These are phyloP conservation scores for Tribolium madens DNA, from an alignment of 1,140 invertebrate genomes.

Conservation along the genomic window DNA sequence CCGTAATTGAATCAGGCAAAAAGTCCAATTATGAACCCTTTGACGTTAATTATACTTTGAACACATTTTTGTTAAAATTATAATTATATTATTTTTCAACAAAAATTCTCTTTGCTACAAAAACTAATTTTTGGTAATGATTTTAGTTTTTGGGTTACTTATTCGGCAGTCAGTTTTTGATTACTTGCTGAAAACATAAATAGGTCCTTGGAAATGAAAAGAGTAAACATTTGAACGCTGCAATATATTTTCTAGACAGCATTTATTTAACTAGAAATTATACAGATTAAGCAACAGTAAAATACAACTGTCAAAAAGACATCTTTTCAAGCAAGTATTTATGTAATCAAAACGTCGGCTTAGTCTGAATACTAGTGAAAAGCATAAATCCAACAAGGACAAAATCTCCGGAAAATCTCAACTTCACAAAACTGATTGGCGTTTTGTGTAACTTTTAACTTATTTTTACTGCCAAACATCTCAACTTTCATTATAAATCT, in stretches of 20 bases:
- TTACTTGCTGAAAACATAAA: neutral
- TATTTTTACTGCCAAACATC: constrained; percentile 24
- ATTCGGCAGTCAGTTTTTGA: neutral
- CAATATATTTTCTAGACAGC: neutral
- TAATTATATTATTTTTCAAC: neutral
- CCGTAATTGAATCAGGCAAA: constrained; percentile 1
- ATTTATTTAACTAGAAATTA: neutral
- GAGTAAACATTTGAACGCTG: neutral
- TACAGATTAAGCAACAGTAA: neutral
- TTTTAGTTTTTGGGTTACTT: neutral
- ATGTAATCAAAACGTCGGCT: constrained; percentile 29
- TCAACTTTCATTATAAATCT: constrained; percentile 29
- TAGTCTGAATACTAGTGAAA: neutral
- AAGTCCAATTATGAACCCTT: constrained; percentile 1
- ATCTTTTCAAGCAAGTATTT: constrained; percentile 6
- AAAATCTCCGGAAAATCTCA: constrained; percentile 1
- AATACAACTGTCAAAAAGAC: neutral
- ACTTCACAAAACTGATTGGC: constrained; percentile 17
- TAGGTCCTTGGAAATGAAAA: neutral
- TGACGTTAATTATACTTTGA: neutral
- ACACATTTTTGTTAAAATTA: constrained; percentile 1
- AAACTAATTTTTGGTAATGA: too few relatives aligned
- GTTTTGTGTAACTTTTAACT: constrained; percentile 11
- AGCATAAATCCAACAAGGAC: constrained; percentile 16
- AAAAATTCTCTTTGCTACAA: neutral